Evolutionary conservation across 1,140 invertebrate genomes (phyloP).

Genomic region (Melanaphis sacchari): DNA sequence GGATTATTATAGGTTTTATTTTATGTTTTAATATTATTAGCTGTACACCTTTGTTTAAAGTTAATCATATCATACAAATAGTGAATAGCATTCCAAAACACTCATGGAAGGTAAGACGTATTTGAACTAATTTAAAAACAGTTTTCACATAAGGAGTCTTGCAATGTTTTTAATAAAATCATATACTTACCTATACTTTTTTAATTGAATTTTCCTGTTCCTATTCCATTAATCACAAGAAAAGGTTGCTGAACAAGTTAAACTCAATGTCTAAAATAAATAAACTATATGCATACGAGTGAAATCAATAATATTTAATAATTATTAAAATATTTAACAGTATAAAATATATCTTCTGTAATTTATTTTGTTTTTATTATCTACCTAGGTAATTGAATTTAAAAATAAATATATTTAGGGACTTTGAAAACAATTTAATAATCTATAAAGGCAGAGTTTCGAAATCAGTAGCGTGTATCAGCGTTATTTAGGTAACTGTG

Average conservation of each 20-base stretch:
- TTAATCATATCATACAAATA: neutral
- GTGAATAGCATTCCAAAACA: conserved; percentile 4
- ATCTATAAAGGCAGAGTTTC: no score
- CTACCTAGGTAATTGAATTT: no score
- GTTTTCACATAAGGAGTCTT: neutral
- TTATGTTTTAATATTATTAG: neutral
- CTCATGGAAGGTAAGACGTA: conserved; percentile 32
- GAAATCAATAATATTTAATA: no score
- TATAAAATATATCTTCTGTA: neutral
- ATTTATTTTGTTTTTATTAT: no score
- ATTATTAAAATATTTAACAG: neutral
- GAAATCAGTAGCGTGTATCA: no score
- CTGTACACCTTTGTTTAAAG: neutral
- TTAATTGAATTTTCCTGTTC: neutral
- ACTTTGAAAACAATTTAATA: no score
- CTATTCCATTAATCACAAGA: neutral
- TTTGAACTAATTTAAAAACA: neutral
- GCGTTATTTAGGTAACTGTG: no score
- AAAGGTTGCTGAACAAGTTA: neutral
- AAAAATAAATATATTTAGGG: no score
- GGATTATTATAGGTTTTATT: neutral
- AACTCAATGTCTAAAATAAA: neutral
- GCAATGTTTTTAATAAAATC: neutral
- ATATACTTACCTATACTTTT: neutral
- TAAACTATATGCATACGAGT: neutral